phyloP scores from a whole-genome alignment of 23 tunicate species.

The Halocynthia roretzi region DNA sequence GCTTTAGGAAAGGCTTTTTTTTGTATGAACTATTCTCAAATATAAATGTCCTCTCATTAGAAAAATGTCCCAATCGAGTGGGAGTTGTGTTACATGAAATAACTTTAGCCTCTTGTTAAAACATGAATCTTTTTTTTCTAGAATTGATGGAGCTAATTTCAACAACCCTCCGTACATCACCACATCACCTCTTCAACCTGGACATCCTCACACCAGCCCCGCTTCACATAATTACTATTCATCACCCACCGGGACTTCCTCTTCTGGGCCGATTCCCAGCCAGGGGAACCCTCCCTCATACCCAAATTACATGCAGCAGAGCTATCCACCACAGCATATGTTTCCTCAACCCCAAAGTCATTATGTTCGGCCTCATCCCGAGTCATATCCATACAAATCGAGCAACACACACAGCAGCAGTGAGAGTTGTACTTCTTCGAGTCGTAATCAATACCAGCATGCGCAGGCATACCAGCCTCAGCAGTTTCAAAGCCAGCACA shows the following conservation, averaged over 20 bases:
- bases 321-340: constrained; percentile 18
- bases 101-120: no score
- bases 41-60: no score
- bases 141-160: no score
- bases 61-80: no score
- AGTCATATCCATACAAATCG: constrained; percentile 23
- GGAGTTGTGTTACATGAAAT: no score
- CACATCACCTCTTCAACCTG: background rate
- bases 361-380: constrained; percentile 23
- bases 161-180: constrained; percentile 9
- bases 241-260: constrained; percentile 28
- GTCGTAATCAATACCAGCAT: constrained; percentile 36
- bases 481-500: background rate
- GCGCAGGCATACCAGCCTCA: constrained; percentile 24
- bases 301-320: constrained; percentile 20
- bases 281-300: constrained; percentile 13
- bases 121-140: no score
- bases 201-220: constrained; percentile 36
- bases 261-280: constrained; percentile 21
- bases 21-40: no score
- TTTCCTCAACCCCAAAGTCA: constrained; percentile 17
- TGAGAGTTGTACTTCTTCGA: constrained; percentile 66
- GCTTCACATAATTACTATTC: constrained; percentile 41
- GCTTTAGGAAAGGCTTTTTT: no score
- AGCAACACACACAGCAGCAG: constrained; percentile 63